These are phyloP conservation scores for Scatophagus argus DNA, from an alignment of 2,113 vertebrate genomes.

Conservation along the genomic window DNA sequence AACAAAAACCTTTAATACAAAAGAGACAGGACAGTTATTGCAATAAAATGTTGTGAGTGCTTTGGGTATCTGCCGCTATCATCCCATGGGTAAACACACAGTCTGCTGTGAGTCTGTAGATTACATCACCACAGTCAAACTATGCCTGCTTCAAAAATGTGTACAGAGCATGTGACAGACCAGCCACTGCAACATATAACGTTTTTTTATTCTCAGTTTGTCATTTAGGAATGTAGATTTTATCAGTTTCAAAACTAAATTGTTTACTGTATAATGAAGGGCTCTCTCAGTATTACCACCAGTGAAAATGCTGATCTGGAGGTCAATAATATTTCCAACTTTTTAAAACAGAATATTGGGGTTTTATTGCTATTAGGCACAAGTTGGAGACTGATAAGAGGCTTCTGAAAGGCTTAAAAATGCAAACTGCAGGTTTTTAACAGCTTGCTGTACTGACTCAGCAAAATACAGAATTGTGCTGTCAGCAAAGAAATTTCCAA, in stretches of 20 bases:
- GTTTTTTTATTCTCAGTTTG: conserved; percentile 11
- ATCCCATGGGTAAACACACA: neutral
- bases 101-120: conserved; percentile 10
- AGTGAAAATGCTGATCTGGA: conserved; percentile 27
- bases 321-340: conserved; percentile 32
- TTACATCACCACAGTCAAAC: conserved; percentile 11
- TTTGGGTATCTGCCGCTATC: neutral
- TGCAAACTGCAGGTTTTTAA: conserved; percentile 52
- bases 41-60: neutral
- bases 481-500: conserved; percentile 48
- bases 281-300: conserved; percentile 3
- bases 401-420: conserved; percentile 51
- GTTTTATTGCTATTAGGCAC: conserved; percentile 57
- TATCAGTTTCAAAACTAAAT: conserved; percentile 5
- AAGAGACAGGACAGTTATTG: neutral
- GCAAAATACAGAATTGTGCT: conserved; percentile 34
- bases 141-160: neutral
- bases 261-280: conserved; percentile 17
- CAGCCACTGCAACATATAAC: neutral
- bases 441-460: conserved; percentile 21
- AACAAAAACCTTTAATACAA: neutral
- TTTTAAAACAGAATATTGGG: conserved; percentile 15
- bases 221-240: conserved; percentile 8
- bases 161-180: neutral
- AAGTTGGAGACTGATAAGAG: conserved; percentile 46